Percentiles rank a stretch among this genome's conserved stretches.
Conservation (phyloP, 2,113 vertebrate species). For the Craseonycteris thonglongyai region DNA sequence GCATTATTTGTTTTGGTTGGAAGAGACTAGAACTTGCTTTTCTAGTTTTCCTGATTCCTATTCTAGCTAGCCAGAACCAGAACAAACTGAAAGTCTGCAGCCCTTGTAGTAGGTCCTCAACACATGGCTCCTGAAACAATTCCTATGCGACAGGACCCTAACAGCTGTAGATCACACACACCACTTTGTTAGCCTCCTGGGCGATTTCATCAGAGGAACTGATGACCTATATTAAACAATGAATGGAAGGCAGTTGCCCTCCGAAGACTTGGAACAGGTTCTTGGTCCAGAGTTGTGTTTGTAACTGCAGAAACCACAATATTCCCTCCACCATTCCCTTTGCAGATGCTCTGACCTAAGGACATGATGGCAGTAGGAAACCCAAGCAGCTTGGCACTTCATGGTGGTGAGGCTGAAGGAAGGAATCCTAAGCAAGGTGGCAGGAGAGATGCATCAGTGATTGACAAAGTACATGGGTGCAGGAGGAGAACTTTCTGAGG, state of each 20-base stretch:
- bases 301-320: not conserved
- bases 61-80: not conserved
- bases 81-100: not conserved
- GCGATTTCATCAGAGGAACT: not conserved
- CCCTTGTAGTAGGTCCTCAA: not conserved
- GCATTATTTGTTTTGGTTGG: not conserved
- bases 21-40: not conserved
- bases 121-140: not conserved
- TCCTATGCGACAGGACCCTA: not conserved
- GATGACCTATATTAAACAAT: not conserved
- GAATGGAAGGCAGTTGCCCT: not conserved
- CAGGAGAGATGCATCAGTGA: not conserved
- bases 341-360: not conserved
- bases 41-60: not conserved
- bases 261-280: not conserved
- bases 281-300: not conserved
- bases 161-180: not conserved
- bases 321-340: not conserved
- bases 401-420: not conserved
- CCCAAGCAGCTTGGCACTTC: not conserved
- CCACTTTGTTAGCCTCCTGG: not conserved
- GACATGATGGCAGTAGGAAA: not conserved
- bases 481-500: rapidly evolving
- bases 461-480: rapidly evolving
- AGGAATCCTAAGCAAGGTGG: not conserved